Conservation (phyloP, 1,140 invertebrate species). For the Caenorhabditis inopinata region DNA sequence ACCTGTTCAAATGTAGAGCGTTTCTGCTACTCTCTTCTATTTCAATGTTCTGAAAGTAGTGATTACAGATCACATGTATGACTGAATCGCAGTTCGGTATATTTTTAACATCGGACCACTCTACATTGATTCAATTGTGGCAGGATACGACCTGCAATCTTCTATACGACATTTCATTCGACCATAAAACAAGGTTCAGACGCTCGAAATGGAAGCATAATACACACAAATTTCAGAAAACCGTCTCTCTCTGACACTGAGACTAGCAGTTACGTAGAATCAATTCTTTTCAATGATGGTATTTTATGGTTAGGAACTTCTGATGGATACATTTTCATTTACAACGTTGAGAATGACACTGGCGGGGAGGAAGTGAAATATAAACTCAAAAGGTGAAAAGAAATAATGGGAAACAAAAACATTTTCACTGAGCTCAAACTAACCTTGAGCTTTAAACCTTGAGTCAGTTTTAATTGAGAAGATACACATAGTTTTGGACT, state of each 20-base stretch:
- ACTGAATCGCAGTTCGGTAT: slow-evolving; percentile 66
- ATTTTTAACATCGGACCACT: slow-evolving; percentile 69
- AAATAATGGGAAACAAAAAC: too few relatives aligned
- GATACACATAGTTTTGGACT: too few relatives aligned
- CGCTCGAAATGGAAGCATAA: not conserved
- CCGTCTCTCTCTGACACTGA: slow-evolving; percentile 36
- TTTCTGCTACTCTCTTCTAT: too few relatives aligned
- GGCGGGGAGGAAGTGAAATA: not conserved
- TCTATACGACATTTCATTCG: slow-evolving; percentile 69
- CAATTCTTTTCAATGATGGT: slow-evolving; percentile 67
- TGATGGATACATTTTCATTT: slow-evolving; percentile 70
- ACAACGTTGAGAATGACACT: slow-evolving; percentile 58
- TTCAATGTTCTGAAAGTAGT: too few relatives aligned
- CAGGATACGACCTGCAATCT: slow-evolving; percentile 68
- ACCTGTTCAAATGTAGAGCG: too few relatives aligned
- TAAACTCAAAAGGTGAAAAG: not conserved
- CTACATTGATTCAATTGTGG: slow-evolving; percentile 70
- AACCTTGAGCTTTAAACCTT: too few relatives aligned
- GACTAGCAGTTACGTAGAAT: slow-evolving; percentile 66
- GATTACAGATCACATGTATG: slow-evolving; percentile 61
- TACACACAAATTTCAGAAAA: not conserved
- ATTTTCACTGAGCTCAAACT: too few relatives aligned
- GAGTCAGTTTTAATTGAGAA: too few relatives aligned
- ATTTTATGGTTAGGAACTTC: slow-evolving; percentile 70
- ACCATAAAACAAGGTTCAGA: slow-evolving; percentile 59